phyloP scores from a whole-genome alignment of 2,113 vertebrate genomes.

The Plectropomus leopardus region DNA sequence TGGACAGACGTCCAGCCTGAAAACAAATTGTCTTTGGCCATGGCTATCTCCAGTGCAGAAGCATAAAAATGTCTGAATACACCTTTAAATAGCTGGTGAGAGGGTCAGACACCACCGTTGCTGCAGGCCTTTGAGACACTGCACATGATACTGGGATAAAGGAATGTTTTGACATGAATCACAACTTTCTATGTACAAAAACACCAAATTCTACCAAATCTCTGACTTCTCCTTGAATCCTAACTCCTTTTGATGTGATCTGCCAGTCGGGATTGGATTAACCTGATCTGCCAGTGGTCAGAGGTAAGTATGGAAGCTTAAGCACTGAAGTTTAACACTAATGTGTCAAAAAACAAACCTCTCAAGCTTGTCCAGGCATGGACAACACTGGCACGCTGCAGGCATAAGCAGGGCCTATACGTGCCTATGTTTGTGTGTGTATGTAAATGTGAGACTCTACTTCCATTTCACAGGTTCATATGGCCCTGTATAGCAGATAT shows the following conservation, averaged over 20 bases:
- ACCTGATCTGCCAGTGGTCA: not conserved
- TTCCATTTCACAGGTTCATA: conserved; percentile 33
- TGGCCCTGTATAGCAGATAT: conserved; percentile 45
- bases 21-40: too few species aligned
- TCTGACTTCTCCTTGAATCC: not conserved
- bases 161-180: not conserved
- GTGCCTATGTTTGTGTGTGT: not conserved
- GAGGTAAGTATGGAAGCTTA: conserved; percentile 4
- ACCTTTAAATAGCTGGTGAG: conserved; percentile 1
- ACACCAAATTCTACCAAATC: not conserved
- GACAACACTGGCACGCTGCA: not conserved
- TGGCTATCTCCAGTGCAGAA: too few species aligned
- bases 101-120: too few species aligned
- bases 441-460: conserved; percentile 4
- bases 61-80: not conserved
- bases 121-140: not conserved
- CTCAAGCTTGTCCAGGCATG: not conserved
- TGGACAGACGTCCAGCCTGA: too few species aligned
- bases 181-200: not conserved
- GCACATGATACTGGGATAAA: not conserved
- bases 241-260: not conserved
- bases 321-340: not conserved
- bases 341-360: not conserved
- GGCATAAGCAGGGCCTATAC: not conserved
- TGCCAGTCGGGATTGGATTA: not conserved